Evolutionary conservation across 92 coral and sea anemone species (phyloP), one percentile per base, ranked within the genome.

Genomic region (Epizoanthus rinbou): DNA sequence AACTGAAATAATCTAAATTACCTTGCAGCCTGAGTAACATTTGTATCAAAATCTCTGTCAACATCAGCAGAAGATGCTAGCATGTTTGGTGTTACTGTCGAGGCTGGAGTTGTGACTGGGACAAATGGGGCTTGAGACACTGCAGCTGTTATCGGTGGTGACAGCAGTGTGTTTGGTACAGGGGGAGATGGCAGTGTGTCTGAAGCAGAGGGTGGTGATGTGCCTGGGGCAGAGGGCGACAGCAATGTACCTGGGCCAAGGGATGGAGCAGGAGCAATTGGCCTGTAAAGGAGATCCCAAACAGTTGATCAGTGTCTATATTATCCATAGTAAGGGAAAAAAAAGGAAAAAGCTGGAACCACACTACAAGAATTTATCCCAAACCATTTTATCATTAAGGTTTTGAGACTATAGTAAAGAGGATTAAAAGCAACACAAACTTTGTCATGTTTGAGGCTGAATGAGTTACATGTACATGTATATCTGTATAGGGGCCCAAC

Each of bases 191-290:
- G 43, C 37, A 17, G 43, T 21, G 18, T 35, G 22, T 37, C 11
- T 22, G 24, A 1, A 13, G 8, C 35, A 13, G 50, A 53, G 10
- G 71, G 69, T n/a, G 69, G 54, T 9, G 82, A 60, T 3, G 11
- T 56, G 21, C 47, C 80, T 19, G 33, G n/a, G 2, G 31, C 31
- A 28, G 31, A 28, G 2, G 31, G 69, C 8, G 70, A n/a, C 53
- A 1, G 37, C 21, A n/a, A 10, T 1, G 43, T 37, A 6, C 64
- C 82, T 59, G 69, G 41, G 14, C 60, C 59, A 39, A 8, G 0
- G 52, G 57, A 59, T n/a, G 82, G 69, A 10, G 82, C 82, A 19
- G 82, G 82, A 41, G 82, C 82, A 62, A 78, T 78, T 43, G 50
- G 21, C 82, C 82, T 78, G 23, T 11, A 33, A 59, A 59, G 1